These are phyloP conservation scores for Teinopalpus imperialis DNA, from an alignment of 2,888 invertebrate species.

Conservation along the genomic window DNA sequence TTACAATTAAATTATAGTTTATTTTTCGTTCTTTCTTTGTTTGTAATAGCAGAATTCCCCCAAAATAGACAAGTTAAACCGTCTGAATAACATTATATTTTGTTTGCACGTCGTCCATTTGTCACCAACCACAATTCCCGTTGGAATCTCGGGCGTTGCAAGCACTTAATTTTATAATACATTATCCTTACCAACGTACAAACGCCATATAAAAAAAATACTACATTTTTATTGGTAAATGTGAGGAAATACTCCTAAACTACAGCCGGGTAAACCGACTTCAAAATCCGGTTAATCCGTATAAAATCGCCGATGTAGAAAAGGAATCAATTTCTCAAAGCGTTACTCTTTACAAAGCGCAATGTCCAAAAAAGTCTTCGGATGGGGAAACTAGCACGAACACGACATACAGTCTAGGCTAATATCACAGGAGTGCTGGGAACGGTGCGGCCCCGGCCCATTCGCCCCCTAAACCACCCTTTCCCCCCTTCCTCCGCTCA, in stretches of 20 bases:
- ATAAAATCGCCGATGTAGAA: conserved; percentile 68
- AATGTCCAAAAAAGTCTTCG: conserved; percentile 61
- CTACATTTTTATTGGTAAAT: conserved; percentile 51
- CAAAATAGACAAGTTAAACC: conserved; percentile 27
- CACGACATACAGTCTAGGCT: conserved; percentile 80
- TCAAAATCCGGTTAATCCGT: conserved; percentile 65
- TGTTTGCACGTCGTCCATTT: conserved; percentile 36
- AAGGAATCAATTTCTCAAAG: conserved; percentile 58
- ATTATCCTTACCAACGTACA: conserved; percentile 58
- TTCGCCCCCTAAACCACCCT: conserved; percentile 36
- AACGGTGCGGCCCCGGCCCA: conserved; percentile 64
- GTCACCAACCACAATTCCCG: conserved; percentile 40
- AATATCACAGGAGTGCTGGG: conserved; percentile 82
- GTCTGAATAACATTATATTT: conserved; percentile 33
- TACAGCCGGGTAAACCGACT: conserved; percentile 61
- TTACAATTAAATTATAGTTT: conserved; percentile 11
- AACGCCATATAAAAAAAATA: conserved; percentile 59
- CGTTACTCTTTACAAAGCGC: conserved; percentile 61
- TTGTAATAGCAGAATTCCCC: not conserved
- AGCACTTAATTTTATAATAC: conserved; percentile 54
- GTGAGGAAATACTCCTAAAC: conserved; percentile 55
- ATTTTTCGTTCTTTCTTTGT: not conserved
- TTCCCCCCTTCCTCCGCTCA: conserved; percentile 32
- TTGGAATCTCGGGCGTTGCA: conserved; percentile 48
- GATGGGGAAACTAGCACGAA: conserved; percentile 78